A percentile compares a stretch with the other conserved stretches of the same genome.
Evolutionary conservation across 2,113 vertebrate species (phyloP).

Genomic region (Caretta caretta): DNA sequence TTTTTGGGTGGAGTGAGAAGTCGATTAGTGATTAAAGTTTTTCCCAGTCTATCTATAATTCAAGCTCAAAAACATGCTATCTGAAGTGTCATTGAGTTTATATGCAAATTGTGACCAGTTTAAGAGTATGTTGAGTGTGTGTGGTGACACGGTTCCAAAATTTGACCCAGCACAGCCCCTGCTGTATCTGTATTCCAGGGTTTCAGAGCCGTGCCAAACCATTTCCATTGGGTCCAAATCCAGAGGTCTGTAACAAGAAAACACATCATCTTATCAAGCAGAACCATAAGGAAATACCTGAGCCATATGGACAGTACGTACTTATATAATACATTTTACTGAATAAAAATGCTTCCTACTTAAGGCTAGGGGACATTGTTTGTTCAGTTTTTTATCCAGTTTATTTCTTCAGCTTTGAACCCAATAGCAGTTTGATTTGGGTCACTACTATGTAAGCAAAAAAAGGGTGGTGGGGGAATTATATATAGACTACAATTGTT

Average conservation of each 20-base stretch:
- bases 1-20: constrained; percentile 64
- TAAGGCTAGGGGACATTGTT: background rate
- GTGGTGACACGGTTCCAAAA: constrained; percentile 54
- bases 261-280: constrained; percentile 27
- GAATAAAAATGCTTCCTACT: background rate
- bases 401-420: constrained; percentile 15
- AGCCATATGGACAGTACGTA: background rate
- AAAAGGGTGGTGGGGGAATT: background rate
- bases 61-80: constrained; percentile 17
- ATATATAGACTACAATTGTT: background rate
- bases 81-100: constrained; percentile 40
- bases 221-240: constrained; percentile 13
- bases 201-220: constrained; percentile 25
- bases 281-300: background rate
- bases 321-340: background rate
- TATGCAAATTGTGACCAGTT: constrained; percentile 63
- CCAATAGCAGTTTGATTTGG: background rate
- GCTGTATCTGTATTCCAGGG: constrained; percentile 57
- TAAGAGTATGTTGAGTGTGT: constrained; percentile 46
- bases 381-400: background rate
- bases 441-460: fast-evolving
- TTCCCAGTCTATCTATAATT: constrained; percentile 53
- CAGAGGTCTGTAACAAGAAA: background rate
- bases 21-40: constrained; percentile 61
- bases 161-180: constrained; percentile 31